Base-by-base conservation (phyloP, 2,888 invertebrate genomes). In the Branchellion lobata region DNA sequence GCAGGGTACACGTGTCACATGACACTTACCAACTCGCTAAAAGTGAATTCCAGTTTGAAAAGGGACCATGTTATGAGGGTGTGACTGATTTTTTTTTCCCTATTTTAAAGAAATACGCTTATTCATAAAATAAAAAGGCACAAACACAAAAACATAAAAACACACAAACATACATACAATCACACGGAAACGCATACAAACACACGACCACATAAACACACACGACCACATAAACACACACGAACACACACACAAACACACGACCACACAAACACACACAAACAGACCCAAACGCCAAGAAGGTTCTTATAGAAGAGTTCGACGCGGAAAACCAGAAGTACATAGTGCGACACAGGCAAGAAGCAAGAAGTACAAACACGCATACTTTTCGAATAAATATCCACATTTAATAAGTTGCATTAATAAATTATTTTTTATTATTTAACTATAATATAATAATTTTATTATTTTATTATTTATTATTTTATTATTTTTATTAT, bases 1-100 rank as follows among this genome's bases (percentile, higher is more conserved):
- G 80, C 1, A 91, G 92, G 85, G 96, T 97, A 36, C 97, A 97
- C 88, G 92, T 97, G 82, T 96, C 96, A 0, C 94, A 95, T 86
- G 91, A 92, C 82, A 96, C 97, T 0, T 91, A 92, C 65, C 90
- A 90, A 83, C 95, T 94, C 86, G 90, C 97, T n/a, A 91, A 92
- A 36, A 92, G 93, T 82, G 91, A 91, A 61, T 89, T 89, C 83
- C 94, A 94, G 86, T 89, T 94, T 73, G 90, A 89, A 81, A 85
- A 85, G 84, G 95, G 93, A 21, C 93, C 93, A 83, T 91, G 91
- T 85, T 92, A 95, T 81, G 91, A 92, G 87, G 94, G 94, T 94
- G 88, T 88, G 90, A 40, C 40, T 40, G 40, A 40, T 40, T 40
- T 40, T 40, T 40, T n/a, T n/a, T n/a, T n/a, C n/a, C n/a, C n/a